A percentile compares a stretch with the other conserved stretches of the same genome.
phyloP scores from a whole-genome alignment of 2,888 invertebrate species.

The Sisyra nigra region DNA sequence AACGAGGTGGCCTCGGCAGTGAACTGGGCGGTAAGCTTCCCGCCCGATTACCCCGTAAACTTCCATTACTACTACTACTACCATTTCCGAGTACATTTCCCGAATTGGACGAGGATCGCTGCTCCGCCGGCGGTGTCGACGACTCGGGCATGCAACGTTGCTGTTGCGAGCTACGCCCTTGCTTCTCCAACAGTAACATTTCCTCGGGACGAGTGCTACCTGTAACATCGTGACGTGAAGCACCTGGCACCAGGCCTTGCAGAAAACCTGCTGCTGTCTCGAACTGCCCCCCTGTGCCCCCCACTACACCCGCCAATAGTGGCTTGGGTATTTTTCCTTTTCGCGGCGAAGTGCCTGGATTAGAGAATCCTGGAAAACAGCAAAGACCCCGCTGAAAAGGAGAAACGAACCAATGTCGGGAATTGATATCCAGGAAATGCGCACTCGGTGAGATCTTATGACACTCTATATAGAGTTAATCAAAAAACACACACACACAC shows the following conservation, averaged over 20 bases:
- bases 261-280: slow-evolving; percentile 18
- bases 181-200: slow-evolving; percentile 57
- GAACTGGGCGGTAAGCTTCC: slow-evolving; percentile 56
- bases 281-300: slow-evolving; percentile 25
- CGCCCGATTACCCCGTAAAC: slow-evolving; percentile 22
- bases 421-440: slow-evolving; percentile 26
- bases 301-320: slow-evolving; percentile 52
- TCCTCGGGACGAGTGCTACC: slow-evolving; percentile 43
- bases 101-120: slow-evolving; percentile 1
- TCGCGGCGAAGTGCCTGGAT: slow-evolving; percentile 58
- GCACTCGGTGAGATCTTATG: slow-evolving; percentile 11
- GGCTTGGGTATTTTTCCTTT: slow-evolving; percentile 62
- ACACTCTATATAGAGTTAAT: slow-evolving; percentile 12
- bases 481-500: slow-evolving; percentile 5
- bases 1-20: slow-evolving; percentile 48
- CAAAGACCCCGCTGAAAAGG: slow-evolving; percentile 66
- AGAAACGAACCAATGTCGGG: slow-evolving; percentile 33
- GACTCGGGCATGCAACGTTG: slow-evolving; percentile 25
- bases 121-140: slow-evolving; percentile 7
- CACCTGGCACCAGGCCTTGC: slow-evolving; percentile 29
- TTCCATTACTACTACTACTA: slow-evolving; percentile 14
- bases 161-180: slow-evolving; percentile 60
- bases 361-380: slow-evolving; percentile 72
- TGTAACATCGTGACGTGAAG: slow-evolving; percentile 21
- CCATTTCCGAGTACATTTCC: not conserved